phyloP scores from a whole-genome alignment of 2,113 vertebrate species.

The Nycticorax nycticorax region DNA sequence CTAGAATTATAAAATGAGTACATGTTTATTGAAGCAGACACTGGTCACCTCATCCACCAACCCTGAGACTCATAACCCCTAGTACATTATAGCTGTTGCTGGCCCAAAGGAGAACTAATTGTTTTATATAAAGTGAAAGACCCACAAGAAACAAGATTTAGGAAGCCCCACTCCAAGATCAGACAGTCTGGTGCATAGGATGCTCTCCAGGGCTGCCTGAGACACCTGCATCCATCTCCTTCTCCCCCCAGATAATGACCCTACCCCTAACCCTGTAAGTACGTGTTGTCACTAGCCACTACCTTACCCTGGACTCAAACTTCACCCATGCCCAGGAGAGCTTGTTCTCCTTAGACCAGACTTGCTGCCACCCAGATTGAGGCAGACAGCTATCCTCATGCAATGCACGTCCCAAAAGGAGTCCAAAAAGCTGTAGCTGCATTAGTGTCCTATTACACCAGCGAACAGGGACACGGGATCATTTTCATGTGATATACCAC shows the following conservation, averaged over 20 bases:
- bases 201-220: background rate
- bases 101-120: background rate
- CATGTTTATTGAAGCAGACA: background rate
- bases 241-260: background rate
- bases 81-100: background rate
- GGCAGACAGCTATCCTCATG: background rate
- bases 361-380: background rate
- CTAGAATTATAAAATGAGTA: background rate
- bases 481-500: background rate
- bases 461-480: background rate
- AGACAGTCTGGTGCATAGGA: background rate
- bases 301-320: background rate
- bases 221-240: background rate
- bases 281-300: accelerated
- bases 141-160: background rate
- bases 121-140: background rate
- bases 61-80: background rate
- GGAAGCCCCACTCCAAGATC: background rate
- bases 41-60: background rate
- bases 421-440: background rate
- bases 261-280: background rate
- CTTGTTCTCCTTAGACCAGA: background rate
- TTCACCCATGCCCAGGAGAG: background rate
- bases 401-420: background rate
- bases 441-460: background rate